These are phyloP conservation scores for Antennarius maculatus DNA, from an alignment of 2,797 vertebrate genomes.

Conservation along the genomic window DNA sequence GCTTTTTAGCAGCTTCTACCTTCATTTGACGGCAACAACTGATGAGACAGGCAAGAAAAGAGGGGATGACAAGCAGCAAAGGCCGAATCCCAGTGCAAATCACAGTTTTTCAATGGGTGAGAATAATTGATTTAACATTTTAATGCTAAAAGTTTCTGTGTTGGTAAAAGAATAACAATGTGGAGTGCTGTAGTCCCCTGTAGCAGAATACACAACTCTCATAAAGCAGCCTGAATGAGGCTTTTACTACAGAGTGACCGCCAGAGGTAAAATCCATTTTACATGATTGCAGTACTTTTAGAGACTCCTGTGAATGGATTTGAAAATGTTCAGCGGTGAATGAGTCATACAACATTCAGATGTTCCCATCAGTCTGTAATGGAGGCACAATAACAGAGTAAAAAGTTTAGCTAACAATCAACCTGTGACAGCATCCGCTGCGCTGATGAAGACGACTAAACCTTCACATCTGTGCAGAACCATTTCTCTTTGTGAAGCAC, in stretches of 20 bases:
- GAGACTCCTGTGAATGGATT: conserved; percentile 22
- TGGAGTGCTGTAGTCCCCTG: neutral
- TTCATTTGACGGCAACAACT: no score
- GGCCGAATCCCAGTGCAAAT: no score
- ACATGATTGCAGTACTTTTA: conserved; percentile 31
- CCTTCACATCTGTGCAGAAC: neutral
- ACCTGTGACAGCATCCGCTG: neutral
- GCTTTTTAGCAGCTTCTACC: no score
- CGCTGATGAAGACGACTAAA: neutral
- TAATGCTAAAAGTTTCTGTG: neutral
- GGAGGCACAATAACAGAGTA: conserved; percentile 2
- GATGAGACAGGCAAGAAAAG: no score
- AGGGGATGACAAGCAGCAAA: no score
- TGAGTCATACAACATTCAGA: conserved; percentile 29
- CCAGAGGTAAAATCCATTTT: conserved; percentile 39
- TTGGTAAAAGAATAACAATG: neutral
- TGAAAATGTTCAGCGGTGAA: conserved; percentile 33
- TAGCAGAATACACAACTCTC: conserved; percentile 1
- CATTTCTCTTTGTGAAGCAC: no score
- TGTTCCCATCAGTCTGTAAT: conserved; percentile 21
- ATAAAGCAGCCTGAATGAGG: conserved; percentile 19
- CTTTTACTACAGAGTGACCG: conserved; percentile 18
- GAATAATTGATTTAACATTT: neutral
- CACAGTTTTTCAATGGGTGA: neutral
- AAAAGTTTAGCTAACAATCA: conserved; percentile 1